Conservation (phyloP, 2,113 vertebrate species). For the Accipiter cooperii region DNA sequence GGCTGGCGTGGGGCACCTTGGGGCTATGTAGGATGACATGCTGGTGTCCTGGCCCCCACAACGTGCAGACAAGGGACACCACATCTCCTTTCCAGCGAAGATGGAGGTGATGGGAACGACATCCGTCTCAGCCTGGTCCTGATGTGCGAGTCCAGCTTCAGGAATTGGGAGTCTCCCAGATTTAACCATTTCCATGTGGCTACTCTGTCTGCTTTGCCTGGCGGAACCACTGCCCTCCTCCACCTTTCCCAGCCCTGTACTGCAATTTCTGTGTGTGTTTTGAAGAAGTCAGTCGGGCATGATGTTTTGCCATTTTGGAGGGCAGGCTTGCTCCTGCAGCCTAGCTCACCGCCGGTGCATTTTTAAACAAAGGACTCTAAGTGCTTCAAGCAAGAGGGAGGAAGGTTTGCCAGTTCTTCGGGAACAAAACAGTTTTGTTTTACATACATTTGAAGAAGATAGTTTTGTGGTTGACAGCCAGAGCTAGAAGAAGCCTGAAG, state of each 20-base stretch:
- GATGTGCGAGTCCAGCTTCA: not conserved
- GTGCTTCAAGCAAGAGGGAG: not conserved
- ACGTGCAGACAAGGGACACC: not conserved
- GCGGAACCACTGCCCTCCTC: not conserved
- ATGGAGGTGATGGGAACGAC: not conserved
- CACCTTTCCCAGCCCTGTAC: not conserved
- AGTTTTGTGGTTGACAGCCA: not conserved
- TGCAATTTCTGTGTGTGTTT: not conserved
- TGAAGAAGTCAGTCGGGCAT: not conserved
- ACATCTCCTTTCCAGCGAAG: not conserved
- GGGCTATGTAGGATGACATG: rapidly evolving
- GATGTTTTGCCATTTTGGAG: not conserved
- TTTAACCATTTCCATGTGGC: not conserved
- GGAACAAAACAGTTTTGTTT: not conserved
- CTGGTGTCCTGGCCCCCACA: not conserved
- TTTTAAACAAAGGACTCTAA: not conserved
- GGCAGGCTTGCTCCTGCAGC: not conserved
- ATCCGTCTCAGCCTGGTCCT: not conserved
- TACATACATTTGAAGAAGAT: not conserved
- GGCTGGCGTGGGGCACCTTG: not conserved
- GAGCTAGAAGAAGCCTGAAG: not conserved
- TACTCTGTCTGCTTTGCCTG: not conserved
- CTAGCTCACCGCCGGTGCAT: not conserved
- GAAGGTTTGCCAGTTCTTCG: not conserved
- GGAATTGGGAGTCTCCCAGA: not conserved